Conservation (phyloP, 2,888 invertebrate genomes). For the Taphrorychus bicolor region DNA sequence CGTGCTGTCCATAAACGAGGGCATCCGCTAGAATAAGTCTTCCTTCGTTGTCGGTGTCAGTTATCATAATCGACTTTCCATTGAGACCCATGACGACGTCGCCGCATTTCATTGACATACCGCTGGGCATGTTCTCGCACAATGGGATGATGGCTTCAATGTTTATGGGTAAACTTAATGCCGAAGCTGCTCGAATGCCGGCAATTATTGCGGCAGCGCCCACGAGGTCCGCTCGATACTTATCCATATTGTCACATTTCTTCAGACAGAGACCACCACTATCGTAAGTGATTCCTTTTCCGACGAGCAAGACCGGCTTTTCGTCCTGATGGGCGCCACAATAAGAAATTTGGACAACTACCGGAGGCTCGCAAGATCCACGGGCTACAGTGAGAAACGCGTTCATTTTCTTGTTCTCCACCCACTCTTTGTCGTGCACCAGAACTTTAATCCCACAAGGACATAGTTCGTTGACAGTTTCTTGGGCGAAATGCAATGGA, state of each 20-base stretch:
- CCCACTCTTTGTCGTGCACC: slow-evolving; percentile 70
- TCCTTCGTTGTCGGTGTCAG: slow-evolving; percentile 67
- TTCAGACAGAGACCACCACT: slow-evolving; percentile 59
- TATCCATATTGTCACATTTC: slow-evolving; percentile 55
- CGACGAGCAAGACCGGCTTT: slow-evolving; percentile 70
- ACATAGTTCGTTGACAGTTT: slow-evolving; percentile 69
- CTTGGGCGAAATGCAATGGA: slow-evolving; percentile 74
- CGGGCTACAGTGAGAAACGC: slow-evolving; percentile 71
- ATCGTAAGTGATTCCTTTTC: slow-evolving; percentile 72
- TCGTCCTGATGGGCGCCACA: slow-evolving; percentile 60
- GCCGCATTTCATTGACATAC: slow-evolving; percentile 66
- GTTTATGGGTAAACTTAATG: slow-evolving; percentile 64
- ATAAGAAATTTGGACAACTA: slow-evolving; percentile 71
- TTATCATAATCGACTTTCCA: slow-evolving; percentile 69
- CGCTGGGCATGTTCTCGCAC: slow-evolving; percentile 65
- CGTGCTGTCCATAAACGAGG: no score
- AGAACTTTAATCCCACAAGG: slow-evolving; percentile 64
- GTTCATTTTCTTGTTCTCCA: slow-evolving; percentile 69
- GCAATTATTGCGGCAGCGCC: slow-evolving; percentile 69
- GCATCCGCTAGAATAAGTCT: no score
- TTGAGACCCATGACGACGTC: slow-evolving; percentile 62
- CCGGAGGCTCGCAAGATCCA: slow-evolving; percentile 71
- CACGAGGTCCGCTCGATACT: slow-evolving; percentile 66
- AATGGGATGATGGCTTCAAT: slow-evolving; percentile 60
- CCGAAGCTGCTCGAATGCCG: slow-evolving; percentile 63